Evolutionary conservation across 1,140 invertebrate genomes (phyloP), one percentile per base, ranked within the genome.

Genomic region (Drosophila teissieri): DNA sequence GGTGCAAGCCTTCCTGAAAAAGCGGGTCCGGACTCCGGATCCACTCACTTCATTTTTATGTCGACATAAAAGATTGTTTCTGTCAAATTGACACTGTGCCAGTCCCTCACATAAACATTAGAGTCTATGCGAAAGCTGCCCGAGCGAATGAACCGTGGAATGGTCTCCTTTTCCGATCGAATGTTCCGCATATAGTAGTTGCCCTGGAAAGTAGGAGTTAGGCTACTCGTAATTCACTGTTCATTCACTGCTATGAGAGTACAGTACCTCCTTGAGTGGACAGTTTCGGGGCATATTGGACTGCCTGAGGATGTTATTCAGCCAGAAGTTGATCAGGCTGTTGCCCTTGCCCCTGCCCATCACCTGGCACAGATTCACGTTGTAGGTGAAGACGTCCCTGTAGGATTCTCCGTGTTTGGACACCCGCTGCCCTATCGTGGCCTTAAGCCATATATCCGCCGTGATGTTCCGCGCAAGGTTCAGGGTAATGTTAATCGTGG

Each of bases 291-390:
- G 79, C 51, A 88, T 51, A 44, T 80, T 79, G 7, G 75, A 68
- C 36, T 81, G 46, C 42, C 63, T 60, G 0, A 53, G 60, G 10
- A 82, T 48, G 17, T 73, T 88, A 2, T 86, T 40, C 27, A 88
- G 3, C 82, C 83, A 86, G 19, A 44, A 51, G 11, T 82, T 58
- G 39, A 79, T 62, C 3, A 79, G 34, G 34, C 61, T 82, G 15
- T 46, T 46, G 12, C 62, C 54, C 3, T 58, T 72, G 48, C 60
- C 51, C 5, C 73, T 55, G 14, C 72, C 82, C 34, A 88, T 40
- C 10, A 86, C 37, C n/a, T 48, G 55, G 53, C 83, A 86, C 3
- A 86, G 15, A 31, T 88, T 79, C 14, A 88, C 27, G 12, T 88
- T 60, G 39, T 85, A 88, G 12, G 53, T 12, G 22, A 85, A 79